Conservation (phyloP, 1,140 invertebrate genomes). For the Bombus vancouverensis region DNA sequence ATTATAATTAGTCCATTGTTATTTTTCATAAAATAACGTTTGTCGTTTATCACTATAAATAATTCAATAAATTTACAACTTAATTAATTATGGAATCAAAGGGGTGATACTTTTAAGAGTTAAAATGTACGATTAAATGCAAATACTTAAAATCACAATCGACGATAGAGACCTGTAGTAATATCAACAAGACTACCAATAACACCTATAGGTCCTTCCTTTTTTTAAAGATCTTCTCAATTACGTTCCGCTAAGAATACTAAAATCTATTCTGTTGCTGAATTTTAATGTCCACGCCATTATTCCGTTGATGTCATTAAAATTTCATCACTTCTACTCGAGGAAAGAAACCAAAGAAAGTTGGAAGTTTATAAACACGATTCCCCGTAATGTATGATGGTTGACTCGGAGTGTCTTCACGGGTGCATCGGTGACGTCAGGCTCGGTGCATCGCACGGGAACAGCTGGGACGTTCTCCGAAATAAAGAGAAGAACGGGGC, state of each 20-base stretch:
- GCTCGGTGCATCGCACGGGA: constrained; percentile 16
- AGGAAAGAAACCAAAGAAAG: not conserved
- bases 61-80: too few species aligned
- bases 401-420: constrained; percentile 18
- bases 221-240: not conserved
- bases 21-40: too few species aligned
- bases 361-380: constrained; percentile 25
- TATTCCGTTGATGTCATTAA: not conserved
- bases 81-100: too few species aligned
- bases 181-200: not conserved
- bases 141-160: not conserved
- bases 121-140: not conserved
- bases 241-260: not conserved
- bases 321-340: not conserved
- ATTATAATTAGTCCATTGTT: too few species aligned
- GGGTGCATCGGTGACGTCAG: constrained; percentile 56
- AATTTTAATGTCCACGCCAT: not conserved
- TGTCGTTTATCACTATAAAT: too few species aligned
- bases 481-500: constrained; percentile 51
- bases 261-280: not conserved
- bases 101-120: not conserved
- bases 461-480: constrained; percentile 51
- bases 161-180: too few species aligned
- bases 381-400: constrained; percentile 21
- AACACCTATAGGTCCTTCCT: not conserved